Percentiles rank a stretch among this genome's conserved stretches.
phyloP scores from a whole-genome alignment of 2,888 invertebrate species.

The Mactromeris polynyma region DNA sequence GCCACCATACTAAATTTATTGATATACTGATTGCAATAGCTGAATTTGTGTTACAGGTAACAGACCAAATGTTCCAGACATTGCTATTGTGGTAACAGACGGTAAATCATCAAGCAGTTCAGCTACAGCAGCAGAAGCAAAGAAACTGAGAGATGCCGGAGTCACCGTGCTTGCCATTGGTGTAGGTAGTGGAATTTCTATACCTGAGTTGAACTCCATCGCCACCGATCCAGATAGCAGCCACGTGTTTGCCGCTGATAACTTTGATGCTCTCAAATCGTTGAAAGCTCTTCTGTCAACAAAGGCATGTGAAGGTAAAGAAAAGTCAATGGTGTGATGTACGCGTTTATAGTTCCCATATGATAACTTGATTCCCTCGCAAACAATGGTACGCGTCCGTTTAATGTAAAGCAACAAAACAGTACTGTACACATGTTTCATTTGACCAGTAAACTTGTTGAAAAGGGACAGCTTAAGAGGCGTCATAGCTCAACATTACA shows the following conservation, averaged over 20 bases:
- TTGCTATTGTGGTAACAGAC: conserved; percentile 81
- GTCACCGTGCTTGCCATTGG: conserved; percentile 80
- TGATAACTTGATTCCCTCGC: no score
- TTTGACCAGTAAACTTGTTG: no score
- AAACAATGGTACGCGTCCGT: not conserved
- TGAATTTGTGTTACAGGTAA: conserved; percentile 69
- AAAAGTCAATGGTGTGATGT: no score
- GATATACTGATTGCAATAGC: no score
- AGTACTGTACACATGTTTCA: no score
- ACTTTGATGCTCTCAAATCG: conserved; percentile 79
- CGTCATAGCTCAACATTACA: no score
- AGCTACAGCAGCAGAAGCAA: conserved; percentile 71
- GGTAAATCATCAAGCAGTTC: conserved; percentile 76
- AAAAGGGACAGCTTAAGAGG: no score
- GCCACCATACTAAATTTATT: no score
- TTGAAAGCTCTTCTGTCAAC: conserved; percentile 75
- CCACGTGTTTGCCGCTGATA: conserved; percentile 81
- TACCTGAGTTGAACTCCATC: conserved; percentile 75
- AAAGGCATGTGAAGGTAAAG: conserved; percentile 79
- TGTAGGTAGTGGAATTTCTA: conserved; percentile 75
- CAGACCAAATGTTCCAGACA: conserved; percentile 77
- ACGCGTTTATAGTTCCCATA: no score
- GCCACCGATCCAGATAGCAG: conserved; percentile 81
- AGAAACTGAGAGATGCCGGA: conserved; percentile 72
- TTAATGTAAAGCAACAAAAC: no score